Conservation (phyloP, 2,888 invertebrate species). For the Nomada goodeniana region DNA sequence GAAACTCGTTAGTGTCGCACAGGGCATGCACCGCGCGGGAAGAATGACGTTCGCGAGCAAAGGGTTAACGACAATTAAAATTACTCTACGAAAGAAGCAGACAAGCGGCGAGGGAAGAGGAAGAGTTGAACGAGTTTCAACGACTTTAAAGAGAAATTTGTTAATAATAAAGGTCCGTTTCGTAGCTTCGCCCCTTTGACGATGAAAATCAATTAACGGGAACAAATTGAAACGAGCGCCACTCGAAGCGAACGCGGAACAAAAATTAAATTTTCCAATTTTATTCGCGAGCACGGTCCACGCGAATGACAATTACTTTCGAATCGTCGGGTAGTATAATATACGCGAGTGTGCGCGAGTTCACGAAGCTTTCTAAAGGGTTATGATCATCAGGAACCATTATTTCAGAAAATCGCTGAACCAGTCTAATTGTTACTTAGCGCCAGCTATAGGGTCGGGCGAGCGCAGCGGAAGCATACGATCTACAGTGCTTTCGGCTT, state of each 20-base stretch:
- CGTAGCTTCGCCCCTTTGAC: conserved; percentile 16
- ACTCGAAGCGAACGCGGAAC: neutral
- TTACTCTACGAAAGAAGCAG: neutral
- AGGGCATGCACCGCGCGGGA: neutral
- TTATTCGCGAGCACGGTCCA: conserved; percentile 17
- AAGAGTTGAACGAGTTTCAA: no score
- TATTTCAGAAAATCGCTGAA: conserved; percentile 7
- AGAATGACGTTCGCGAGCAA: neutral
- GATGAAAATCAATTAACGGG: conserved; percentile 50
- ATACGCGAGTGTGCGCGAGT: neutral
- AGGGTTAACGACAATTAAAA: conserved; percentile 35
- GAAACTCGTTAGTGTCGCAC: conserved; percentile 48
- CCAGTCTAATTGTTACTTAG: conserved; percentile 50
- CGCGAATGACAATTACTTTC: conserved; percentile 42
- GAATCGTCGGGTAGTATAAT: conserved; percentile 30
- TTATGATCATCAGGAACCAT: neutral
- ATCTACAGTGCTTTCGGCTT: conserved; percentile 53
- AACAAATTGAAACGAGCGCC: conserved; percentile 45
- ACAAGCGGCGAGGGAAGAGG: neutral
- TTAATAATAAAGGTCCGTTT: conserved; percentile 36
- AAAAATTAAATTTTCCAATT: conserved; percentile 41
- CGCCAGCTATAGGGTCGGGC: conserved; percentile 18
- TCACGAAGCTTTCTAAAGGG: neutral
- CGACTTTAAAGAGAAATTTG: conserved; percentile 4
- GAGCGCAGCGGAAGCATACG: conserved; percentile 28